Evolutionary conservation across 2,113 vertebrate genomes (phyloP), one percentile per base, ranked within the genome.

Genomic region (Oenanthe oenanthe): DNA sequence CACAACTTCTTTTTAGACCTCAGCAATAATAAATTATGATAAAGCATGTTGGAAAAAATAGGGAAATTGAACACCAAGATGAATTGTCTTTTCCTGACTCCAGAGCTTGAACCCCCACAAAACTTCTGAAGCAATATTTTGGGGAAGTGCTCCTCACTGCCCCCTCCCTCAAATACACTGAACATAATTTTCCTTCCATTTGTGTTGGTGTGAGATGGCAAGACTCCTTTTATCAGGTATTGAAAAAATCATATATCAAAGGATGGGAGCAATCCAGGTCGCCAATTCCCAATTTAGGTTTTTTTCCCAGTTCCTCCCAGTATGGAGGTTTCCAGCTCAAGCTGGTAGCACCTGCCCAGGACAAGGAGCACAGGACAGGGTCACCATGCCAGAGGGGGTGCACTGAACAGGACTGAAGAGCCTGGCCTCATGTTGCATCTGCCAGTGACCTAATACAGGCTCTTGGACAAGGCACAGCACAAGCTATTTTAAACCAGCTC

Each of bases 401-500:
- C 84, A 42, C 29, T 38, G 80, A 71, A 67, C 28, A 83, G 73
- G 25, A 48, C 31, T 26, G 53, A 45, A 77, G 63, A 84, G 48
- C 77, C 73, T 50, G 45, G 70, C 45, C 76, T 85, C 47, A 7
- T 1, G 4, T 15, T 58, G 67, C 89, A 89, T 82, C 78, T 82
- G 54, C 66, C 70, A 62, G 54, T 28, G 67, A 47, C 54, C 85
- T 82, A 72, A 65, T 24, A 50, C 75, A 79, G 50, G 60, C 87
- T 61, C 84, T 34, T 67, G 71, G 50, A 78, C 26, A 80, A 70
- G 71, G 54, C 92, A 92, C 79, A 94, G 60, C 34, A 54, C 18
- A 66, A 72, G 79, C 92, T 95, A 93, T 95, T 96, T 95, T 93
- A 95, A 94, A 91, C 67, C 45, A 85, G 81, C 66, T 89, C 91